Percentiles rank a stretch among this genome's conserved stretches.
phyloP scores from a whole-genome alignment of 2,888 invertebrate species.

The Corythucha ciliata region DNA sequence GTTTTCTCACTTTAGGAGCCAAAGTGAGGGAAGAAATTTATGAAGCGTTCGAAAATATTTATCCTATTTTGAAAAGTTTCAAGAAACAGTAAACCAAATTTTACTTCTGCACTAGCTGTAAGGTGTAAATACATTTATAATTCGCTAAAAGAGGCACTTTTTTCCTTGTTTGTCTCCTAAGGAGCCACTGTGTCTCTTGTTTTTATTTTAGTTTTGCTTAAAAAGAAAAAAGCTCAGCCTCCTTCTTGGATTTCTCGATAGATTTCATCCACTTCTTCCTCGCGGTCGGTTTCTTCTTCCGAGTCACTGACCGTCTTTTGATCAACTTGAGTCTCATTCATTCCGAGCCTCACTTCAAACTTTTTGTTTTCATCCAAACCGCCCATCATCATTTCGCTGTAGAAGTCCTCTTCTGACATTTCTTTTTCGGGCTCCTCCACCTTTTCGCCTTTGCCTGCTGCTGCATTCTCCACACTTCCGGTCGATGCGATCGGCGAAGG shows the following conservation, averaged over 20 bases:
- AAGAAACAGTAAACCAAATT: conserved; percentile 44
- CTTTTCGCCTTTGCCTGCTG: background rate
- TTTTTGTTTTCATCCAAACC: background rate
- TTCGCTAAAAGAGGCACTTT: background rate
- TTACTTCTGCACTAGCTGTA: background rate
- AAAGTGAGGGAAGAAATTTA: conserved; percentile 55
- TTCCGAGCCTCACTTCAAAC: background rate
- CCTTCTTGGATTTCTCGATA: background rate
- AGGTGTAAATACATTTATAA: background rate
- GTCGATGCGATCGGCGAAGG: background rate
- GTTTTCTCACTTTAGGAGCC: conserved; percentile 46
- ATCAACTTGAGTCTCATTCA: background rate
- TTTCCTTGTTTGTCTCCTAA: background rate
- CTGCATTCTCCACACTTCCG: background rate
- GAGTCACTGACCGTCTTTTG: background rate
- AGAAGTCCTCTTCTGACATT: background rate
- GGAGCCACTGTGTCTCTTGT: background rate
- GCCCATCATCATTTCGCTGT: background rate
- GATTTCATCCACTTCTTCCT: background rate
- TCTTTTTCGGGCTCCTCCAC: background rate
- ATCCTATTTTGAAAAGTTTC: conserved; percentile 54
- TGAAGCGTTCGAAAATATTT: conserved; percentile 57
- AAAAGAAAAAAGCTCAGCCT: background rate
- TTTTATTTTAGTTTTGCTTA: background rate
- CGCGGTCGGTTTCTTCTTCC: background rate